Percentiles rank a stretch among this genome's conserved stretches.
phyloP scores from a whole-genome alignment of 2,113 vertebrate species.

The Brevimyrus niger region DNA sequence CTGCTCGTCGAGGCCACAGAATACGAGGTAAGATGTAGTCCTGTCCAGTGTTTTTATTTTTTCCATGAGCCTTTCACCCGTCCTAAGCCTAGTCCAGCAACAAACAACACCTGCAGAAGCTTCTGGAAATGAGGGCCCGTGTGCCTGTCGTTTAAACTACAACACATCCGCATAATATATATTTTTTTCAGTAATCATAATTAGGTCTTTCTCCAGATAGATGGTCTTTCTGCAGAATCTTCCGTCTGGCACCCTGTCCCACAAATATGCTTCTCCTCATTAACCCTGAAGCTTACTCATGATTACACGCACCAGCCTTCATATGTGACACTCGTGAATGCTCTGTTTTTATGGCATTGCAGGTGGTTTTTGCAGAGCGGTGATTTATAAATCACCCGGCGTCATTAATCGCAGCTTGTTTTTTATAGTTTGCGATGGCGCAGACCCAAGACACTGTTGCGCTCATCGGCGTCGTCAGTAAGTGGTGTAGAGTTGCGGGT shows the following conservation, averaged over 20 bases:
- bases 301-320: not conserved
- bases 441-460: not conserved
- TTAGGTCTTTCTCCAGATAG: not conserved
- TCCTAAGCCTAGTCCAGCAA: not conserved
- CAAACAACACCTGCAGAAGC: not conserved
- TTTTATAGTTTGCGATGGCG: not conserved
- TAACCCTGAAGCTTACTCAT: not conserved
- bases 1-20: constrained; percentile 54
- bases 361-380: not conserved
- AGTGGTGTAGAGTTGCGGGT: no score
- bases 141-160: not conserved
- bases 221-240: not conserved
- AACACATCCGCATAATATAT: not conserved
- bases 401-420: not conserved
- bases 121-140: not conserved
- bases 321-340: not conserved
- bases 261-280: not conserved
- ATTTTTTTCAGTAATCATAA: not conserved
- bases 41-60: not conserved
- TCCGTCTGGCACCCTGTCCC: not conserved
- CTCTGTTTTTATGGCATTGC: not conserved
- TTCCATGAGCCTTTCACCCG: not conserved
- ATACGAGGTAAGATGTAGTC: constrained; percentile 48
- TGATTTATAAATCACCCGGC: not conserved
- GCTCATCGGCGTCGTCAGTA: not conserved